These are phyloP conservation scores for Pocota personata DNA, from an alignment of 2,888 invertebrate species.

Conservation along the genomic window DNA sequence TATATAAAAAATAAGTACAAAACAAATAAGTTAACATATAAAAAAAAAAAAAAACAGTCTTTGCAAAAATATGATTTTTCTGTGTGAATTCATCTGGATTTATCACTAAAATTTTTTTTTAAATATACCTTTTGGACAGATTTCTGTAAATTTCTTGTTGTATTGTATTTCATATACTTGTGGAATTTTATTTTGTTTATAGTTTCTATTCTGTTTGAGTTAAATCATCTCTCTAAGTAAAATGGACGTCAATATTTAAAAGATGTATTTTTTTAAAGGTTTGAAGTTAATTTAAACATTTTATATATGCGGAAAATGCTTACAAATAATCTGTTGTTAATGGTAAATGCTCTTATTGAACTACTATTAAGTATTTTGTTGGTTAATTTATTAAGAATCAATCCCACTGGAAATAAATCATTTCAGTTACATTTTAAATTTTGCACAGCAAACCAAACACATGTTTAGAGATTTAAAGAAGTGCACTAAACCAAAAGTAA, in stretches of 20 bases:
- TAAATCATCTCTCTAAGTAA: slow-evolving; percentile 51
- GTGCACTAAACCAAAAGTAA: slow-evolving; percentile 23
- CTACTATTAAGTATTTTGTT: slow-evolving; percentile 17
- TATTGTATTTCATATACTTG: slow-evolving; percentile 53
- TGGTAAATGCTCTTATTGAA: slow-evolving; percentile 58
- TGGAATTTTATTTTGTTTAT: slow-evolving; percentile 33
- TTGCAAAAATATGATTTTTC: slow-evolving; percentile 53
- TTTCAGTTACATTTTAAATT: slow-evolving; percentile 23
- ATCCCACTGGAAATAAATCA: slow-evolving; percentile 16
- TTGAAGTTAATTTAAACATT: slow-evolving; percentile 16
- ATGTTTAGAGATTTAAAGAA: not conserved
- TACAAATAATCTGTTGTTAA: not conserved
- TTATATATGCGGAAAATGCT: slow-evolving; percentile 8
- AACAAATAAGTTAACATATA: slow-evolving; percentile 43
- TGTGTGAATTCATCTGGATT: slow-evolving; percentile 10
- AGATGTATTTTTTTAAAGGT: slow-evolving; percentile 23
- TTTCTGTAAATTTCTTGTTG: slow-evolving; percentile 50
- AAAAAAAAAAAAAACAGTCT: slow-evolving; percentile 59
- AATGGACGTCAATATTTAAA: slow-evolving; percentile 68
- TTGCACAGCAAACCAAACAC: slow-evolving; percentile 18
- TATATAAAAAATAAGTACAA: slow-evolving; percentile 5
- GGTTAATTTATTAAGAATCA: slow-evolving; percentile 9
- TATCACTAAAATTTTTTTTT: slow-evolving; percentile 29
- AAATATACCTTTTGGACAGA: slow-evolving; percentile 57
- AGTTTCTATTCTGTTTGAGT: slow-evolving; percentile 48